Base-by-base conservation (phyloP, 2,888 invertebrate genomes). In the Syrphus vitripennis region DNA sequence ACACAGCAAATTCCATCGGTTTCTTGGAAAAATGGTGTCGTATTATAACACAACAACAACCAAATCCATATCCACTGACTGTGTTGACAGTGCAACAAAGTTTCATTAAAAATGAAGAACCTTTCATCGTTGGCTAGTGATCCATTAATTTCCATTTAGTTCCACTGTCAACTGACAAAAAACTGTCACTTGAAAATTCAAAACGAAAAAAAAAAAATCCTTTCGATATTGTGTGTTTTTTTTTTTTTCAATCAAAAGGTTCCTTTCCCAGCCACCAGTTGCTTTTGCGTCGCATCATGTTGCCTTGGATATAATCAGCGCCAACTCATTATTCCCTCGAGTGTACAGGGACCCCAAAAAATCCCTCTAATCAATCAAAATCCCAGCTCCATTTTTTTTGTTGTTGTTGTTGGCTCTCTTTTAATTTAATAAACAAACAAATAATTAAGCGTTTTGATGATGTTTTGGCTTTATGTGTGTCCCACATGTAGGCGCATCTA, bases 131-230 rank as follows among this genome's bases (percentile, higher is more conserved):
- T 81, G 50, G 21, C 45, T 21, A 19, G 71, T 82, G 48, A 86
- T 87, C 74, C 86, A 87, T 87, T 87, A 87, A 83, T 87, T 82
- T 78, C 77, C 82, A 82, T 87, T 87, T 87, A 87, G 86, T 87
- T 87, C 57, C 83, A 69, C 82, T 87, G 86, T 87, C 84, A 86
- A 48, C 71, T 77, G 72, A 86, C 77, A 82, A 74, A 69, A 45
- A 67, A 77, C 45, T 76, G 80, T 80, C 84, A 86, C 72, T 81
- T 77, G 84, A 69, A 70, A 45, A 67, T 21, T 21, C 34, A 26
- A n/a, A 69, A 45, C 16, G 0, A 45, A 37, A 53, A 48, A 76
- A 31, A 42, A 26, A 21, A 53, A 79, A 71, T 82, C 70, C 76
- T 21, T 65, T 40, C n/a, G 34, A 21, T 34, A 14, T 0, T n/a